Base-by-base conservation (phyloP, 2,888 invertebrate species). In the Ectemnius cavifrons region DNA sequence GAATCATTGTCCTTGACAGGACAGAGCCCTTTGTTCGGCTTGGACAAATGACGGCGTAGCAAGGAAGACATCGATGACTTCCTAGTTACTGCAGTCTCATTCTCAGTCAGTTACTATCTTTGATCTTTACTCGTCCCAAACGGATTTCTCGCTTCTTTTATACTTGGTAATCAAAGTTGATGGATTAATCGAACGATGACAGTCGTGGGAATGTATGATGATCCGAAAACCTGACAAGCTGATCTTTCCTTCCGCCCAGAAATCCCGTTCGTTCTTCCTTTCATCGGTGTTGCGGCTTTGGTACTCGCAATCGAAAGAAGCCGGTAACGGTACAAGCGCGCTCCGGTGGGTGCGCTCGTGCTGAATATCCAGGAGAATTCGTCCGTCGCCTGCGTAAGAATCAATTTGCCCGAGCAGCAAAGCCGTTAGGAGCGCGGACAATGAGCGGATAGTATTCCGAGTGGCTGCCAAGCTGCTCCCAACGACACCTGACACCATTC, bases 1-100 rank as follows among this genome's bases (percentile, higher is more conserved):
- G 78, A 82, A 75, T 80, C 80, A 82, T 82, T 78, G 80, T 80
- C 76, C 65, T 79, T 70, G 69, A 82, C 71, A 52, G 74, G 28
- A 66, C 47, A 59, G 14, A 28, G 27, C 58, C 28, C 77, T 71
- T 74, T 71, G 77, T 73, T 77, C 67, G 63, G 28, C 37, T 4
- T n/a, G 57, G 71, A 77, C 78, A 77, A 78, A 71, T 75, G 64
- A 67, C 46, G 16, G 11, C 23, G 1, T 37, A 6, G 37, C 23
- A 23, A 37, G 37, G 37, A 37, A 37, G 37, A 37, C 37, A 37
- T 37, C 37, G 37, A 37, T 37, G 37, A 37, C 37, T 37, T 37
- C 37, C 37, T 37, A 37, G 0, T 37, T 52, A 16, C 52, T 52
- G 52, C 16, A 11, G 2, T 14, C 4, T 52, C 52, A 52, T 52